Percentiles rank a stretch among this genome's conserved stretches.
These are phyloP conservation scores for Temnothorax nylanderi DNA, from an alignment of 1,140 invertebrate species.

Conservation along the genomic window DNA sequence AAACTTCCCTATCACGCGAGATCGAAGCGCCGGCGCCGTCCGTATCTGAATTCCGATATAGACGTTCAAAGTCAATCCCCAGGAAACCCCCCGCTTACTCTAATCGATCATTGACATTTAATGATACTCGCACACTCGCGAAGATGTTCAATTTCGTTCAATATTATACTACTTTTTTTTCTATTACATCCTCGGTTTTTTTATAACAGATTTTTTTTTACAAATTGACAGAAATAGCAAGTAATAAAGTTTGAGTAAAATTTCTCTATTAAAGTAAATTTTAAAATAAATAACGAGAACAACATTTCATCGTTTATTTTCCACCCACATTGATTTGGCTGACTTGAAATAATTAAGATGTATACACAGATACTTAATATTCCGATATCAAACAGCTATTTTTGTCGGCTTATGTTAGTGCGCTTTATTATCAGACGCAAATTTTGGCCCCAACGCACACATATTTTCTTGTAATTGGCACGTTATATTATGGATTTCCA, in stretches of 20 bases:
- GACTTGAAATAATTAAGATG: neutral
- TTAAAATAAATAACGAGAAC: neutral
- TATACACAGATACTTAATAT: neutral
- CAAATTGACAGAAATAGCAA: neutral
- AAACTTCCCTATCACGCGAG: constrained; percentile 16
- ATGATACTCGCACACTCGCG: neutral
- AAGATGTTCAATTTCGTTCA: neutral
- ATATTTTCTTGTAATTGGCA: neutral
- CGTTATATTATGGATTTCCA: constrained; percentile 4
- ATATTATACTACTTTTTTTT: neutral
- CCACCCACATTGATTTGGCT: neutral
- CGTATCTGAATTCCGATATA: neutral
- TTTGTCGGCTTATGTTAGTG: neutral
- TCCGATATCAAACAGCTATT: neutral
- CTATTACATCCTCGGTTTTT: neutral
- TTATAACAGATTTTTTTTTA: neutral
- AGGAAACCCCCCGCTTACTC: neutral
- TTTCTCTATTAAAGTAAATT: neutral
- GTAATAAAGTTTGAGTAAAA: neutral
- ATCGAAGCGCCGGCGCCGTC: neutral
- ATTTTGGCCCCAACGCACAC: neutral
- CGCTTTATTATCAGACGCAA: neutral
- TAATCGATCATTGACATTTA: constrained; percentile 1
- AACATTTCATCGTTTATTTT: neutral
- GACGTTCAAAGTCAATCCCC: neutral